Percentiles rank a stretch among this genome's conserved stretches.
These are phyloP conservation scores for Heterodera filipjevi DNA, from an alignment of 2,888 invertebrate genomes.

Conservation along the genomic window DNA sequence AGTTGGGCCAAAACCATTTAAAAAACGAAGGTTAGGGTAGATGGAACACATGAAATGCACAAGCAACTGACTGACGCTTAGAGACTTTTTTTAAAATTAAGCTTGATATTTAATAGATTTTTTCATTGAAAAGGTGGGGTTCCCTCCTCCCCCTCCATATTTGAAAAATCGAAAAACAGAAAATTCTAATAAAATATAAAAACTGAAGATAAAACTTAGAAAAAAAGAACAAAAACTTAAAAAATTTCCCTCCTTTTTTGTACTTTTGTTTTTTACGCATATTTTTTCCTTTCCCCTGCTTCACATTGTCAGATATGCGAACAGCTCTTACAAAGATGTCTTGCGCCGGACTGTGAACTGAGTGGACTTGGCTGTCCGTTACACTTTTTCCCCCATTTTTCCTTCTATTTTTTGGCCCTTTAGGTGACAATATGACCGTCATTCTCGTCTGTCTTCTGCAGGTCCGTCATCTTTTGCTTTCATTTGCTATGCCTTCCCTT, in stretches of 20 bases:
- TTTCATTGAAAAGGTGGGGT: too few relatives aligned
- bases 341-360: conserved; percentile 95
- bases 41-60: too few relatives aligned
- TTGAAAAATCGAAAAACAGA: too few relatives aligned
- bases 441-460: conserved; percentile 70
- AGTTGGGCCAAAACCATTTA: conserved; percentile 60
- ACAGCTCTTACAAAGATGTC: conserved; percentile 87
- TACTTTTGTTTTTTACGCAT: too few relatives aligned
- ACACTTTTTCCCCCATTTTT: not conserved
- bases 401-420: conserved; percentile 66
- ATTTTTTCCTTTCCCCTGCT: too few relatives aligned
- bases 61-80: too few relatives aligned
- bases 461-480: not conserved
- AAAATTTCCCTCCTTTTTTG: too few relatives aligned
- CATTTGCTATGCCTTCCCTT: not conserved
- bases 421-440: conserved; percentile 92
- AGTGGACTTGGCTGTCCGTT: conserved; percentile 71
- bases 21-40: not conserved
- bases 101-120: not conserved
- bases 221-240: too few relatives aligned
- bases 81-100: too few relatives aligned
- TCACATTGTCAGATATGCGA: conserved; percentile 82
- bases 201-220: too few relatives aligned
- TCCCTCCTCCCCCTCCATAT: not conserved
- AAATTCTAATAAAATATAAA: too few relatives aligned